A percentile compares a stretch with the other conserved stretches of the same genome.
Conservation (phyloP, 2,797 vertebrate species). For the Scleropages formosus region DNA sequence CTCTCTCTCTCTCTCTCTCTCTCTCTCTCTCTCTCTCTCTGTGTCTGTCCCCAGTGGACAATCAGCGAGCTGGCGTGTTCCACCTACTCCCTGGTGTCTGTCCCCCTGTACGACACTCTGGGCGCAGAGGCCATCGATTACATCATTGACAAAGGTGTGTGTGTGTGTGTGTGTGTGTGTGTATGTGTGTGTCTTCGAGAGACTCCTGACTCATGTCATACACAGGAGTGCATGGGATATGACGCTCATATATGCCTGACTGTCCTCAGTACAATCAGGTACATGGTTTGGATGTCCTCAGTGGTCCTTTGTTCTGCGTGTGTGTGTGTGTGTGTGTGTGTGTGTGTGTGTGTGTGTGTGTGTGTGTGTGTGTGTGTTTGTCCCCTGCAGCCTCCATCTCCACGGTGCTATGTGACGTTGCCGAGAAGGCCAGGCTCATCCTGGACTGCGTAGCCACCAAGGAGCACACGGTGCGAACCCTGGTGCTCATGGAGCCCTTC, state of each 20-base stretch:
- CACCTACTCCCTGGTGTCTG: constrained; percentile 84
- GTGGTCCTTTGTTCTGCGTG: not conserved
- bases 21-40: not conserved
- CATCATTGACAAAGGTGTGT: constrained; percentile 85
- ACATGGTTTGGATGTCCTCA: not conserved
- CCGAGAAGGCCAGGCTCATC: constrained; percentile 80
- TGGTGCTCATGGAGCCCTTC: constrained; percentile 84
- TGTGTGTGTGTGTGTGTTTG: not conserved
- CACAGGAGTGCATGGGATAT: not conserved
- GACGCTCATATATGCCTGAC: not conserved
- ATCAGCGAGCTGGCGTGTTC: constrained; percentile 92
- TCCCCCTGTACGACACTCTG: constrained; percentile 93
- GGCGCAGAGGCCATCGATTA: constrained; percentile 84
- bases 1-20: not conserved
- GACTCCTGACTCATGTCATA: not conserved
- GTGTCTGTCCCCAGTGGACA: constrained; percentile 77
- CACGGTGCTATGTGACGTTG: constrained; percentile 85
- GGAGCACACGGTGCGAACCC: constrained; percentile 69
- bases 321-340: not conserved
- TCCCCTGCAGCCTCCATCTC: constrained; percentile 76
- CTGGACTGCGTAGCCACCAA: constrained; percentile 71
- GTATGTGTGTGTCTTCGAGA: not conserved
- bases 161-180: not conserved
- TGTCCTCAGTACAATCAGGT: not conserved
- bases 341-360: not conserved